Conservation (phyloP, 2,888 invertebrate species). For the Agrochola lychnidis region DNA sequence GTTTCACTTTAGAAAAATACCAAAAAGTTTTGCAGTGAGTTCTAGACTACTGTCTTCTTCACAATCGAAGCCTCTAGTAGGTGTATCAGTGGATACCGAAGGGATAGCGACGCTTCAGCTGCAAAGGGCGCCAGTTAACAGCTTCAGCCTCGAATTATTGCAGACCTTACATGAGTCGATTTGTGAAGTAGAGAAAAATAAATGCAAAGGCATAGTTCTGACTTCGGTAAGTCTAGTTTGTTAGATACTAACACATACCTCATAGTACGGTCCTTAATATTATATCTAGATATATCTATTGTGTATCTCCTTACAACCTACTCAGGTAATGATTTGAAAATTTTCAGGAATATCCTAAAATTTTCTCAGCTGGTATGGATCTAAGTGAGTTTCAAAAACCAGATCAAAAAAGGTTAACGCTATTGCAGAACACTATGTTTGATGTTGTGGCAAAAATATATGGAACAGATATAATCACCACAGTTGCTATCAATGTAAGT, state of each 20-base stretch:
- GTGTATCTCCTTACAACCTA: neutral
- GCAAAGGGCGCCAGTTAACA: slow-evolving; percentile 94
- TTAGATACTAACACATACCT: neutral
- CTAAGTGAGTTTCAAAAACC: slow-evolving; percentile 94
- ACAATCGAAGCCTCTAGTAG: slow-evolving; percentile 39
- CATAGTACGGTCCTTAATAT: neutral
- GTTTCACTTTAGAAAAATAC: slow-evolving; percentile 18
- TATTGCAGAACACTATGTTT: slow-evolving; percentile 93
- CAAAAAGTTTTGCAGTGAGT: neutral
- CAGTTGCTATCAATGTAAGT: slow-evolving; percentile 94
- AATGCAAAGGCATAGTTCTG: slow-evolving; percentile 92
- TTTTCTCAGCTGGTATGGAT: slow-evolving; percentile 95
- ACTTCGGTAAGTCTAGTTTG: slow-evolving; percentile 91
- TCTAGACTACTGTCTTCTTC: slow-evolving; percentile 15
- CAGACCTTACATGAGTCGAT: slow-evolving; percentile 90
- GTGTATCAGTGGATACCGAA: slow-evolving; percentile 81
- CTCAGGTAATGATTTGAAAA: neutral
- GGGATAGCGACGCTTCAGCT: slow-evolving; percentile 93
- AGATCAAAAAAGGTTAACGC: slow-evolving; percentile 88
- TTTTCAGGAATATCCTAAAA: slow-evolving; percentile 88
- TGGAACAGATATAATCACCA: slow-evolving; percentile 92
- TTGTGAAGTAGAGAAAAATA: slow-evolving; percentile 90
- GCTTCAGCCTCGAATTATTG: slow-evolving; percentile 92
- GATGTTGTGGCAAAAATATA: slow-evolving; percentile 93
- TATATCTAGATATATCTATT: neutral